Base-by-base conservation (phyloP, 2,797 vertebrate genomes). In the Tachyglossus aculeatus region DNA sequence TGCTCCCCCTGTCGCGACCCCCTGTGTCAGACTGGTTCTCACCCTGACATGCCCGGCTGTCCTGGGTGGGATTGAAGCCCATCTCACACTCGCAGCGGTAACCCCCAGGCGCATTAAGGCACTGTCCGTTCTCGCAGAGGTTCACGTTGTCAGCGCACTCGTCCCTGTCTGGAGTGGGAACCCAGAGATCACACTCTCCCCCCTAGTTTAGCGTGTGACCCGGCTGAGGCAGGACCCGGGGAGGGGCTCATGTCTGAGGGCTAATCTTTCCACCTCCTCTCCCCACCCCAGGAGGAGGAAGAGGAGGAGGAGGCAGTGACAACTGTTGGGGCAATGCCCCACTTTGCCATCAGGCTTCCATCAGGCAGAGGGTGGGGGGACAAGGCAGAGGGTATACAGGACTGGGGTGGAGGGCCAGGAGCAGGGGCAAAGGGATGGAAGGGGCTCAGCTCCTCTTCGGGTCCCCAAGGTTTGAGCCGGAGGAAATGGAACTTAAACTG, bases 51-150 rank as follows among this genome's bases (percentile, higher is more conserved):
- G 95, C 95, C 47, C 86, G 95, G 91, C 93, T 98, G 93, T 98
- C 96, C 44, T 97, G 93, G 0, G 94, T 95, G 4, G 96, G 95
- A n/a, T 93, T 94, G 90, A 99, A 99, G 81, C 96, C 96, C 96
- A 97, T 96, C 86, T 98, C 96, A 0, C 97, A 98, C 86, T 98
- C 94, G 16, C 97, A 98, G 88, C 94, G 95, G 83, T 97, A 99
- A 27, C 95, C 96, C 0, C 96, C 96, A 0, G 96, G 96, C 1
- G 94, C 95, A 0, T 98, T 98, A 60, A 99, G 93, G 85, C 97
- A 98, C 82, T 97, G 97, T 15, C 97, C 96, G 0, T 97, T 97
- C 86, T 97, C 95, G 16, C 96, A 98, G 76, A 98, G 93, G 88
- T 96, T 96, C 71, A 95, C 92, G 0, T 99, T 96, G 80, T 97